A percentile compares a stretch with the other conserved stretches of the same genome.
Conservation (phyloP, 2,888 invertebrate genomes). For the Papilio elwesi region DNA sequence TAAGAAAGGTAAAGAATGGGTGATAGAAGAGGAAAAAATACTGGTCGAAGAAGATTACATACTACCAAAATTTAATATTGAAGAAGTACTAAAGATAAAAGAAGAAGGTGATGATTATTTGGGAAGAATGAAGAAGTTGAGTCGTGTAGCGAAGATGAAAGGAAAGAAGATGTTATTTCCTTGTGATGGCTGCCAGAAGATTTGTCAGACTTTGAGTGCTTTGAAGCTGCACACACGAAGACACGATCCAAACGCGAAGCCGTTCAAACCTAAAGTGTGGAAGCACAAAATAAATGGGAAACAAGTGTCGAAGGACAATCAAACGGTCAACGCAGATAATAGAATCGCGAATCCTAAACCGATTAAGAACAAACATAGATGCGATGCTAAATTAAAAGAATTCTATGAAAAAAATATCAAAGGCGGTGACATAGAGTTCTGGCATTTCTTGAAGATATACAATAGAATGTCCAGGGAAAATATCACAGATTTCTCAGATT, state of each 20-base stretch:
- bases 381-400: conserved; percentile 63
- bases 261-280: conserved; percentile 64
- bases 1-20: conserved; percentile 65
- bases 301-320: background rate
- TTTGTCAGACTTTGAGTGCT: conserved; percentile 64
- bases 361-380: conserved; percentile 66
- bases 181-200: conserved; percentile 67
- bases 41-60: conserved; percentile 47
- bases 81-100: conserved; percentile 49
- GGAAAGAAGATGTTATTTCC: conserved; percentile 66
- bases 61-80: conserved; percentile 54
- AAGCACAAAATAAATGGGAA: conserved; percentile 54
- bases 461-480: conserved; percentile 70
- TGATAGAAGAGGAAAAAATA: conserved; percentile 58
- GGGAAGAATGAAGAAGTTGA: conserved; percentile 59
- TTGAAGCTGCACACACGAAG: conserved; percentile 64
- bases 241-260: conserved; percentile 65
- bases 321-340: conserved; percentile 43
- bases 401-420: conserved; percentile 70
- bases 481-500: conserved; percentile 64
- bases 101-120: conserved; percentile 53
- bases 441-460: conserved; percentile 75
- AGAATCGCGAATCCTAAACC: conserved; percentile 62
- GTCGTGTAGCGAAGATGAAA: conserved; percentile 56
- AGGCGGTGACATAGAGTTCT: conserved; percentile 72